Evolutionary conservation across 1,140 invertebrate species (phyloP).

Genomic region (Chelonus insularis): DNA sequence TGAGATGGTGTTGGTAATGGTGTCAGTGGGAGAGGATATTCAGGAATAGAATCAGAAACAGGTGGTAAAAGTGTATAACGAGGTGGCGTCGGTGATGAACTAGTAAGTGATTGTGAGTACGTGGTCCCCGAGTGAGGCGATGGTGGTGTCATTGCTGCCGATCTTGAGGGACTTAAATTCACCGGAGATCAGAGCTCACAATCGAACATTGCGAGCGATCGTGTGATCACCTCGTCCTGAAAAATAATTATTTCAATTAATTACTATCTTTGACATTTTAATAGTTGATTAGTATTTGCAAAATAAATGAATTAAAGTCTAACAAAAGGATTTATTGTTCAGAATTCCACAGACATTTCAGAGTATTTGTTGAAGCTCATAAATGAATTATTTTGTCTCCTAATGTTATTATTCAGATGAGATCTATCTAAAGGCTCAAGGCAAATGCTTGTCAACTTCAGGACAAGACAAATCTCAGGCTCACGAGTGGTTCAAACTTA

Average conservation of each 20-base stretch:
- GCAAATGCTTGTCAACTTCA: too few relatives aligned
- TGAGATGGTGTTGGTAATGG: background rate
- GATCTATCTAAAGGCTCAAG: too few relatives aligned
- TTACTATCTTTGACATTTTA: background rate
- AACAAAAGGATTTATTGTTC: too few relatives aligned
- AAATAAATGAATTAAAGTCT: too few relatives aligned
- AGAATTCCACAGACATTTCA: too few relatives aligned
- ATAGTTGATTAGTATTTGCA: too few relatives aligned
- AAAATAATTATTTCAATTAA: constrained; percentile 24
- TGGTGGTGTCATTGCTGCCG: constrained; percentile 36
- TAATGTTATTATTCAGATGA: too few relatives aligned
- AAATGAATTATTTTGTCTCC: too few relatives aligned
- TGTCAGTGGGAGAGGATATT: constrained; percentile 9
- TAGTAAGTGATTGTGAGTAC: constrained; percentile 40
- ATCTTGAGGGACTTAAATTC: constrained; percentile 40
- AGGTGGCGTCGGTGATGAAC: constrained; percentile 42
- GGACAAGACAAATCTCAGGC: too few relatives aligned
- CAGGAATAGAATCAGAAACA: constrained; percentile 33
- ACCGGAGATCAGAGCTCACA: constrained; percentile 70
- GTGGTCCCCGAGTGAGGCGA: constrained; percentile 39
- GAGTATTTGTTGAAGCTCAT: too few relatives aligned
- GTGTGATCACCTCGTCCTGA: constrained; percentile 78
- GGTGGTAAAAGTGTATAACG: constrained; percentile 41
- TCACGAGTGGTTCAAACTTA: too few relatives aligned
- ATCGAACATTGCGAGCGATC: constrained; percentile 82